Base-by-base conservation (phyloP, 2,888 invertebrate species). In the Endomychus coccineus region DNA sequence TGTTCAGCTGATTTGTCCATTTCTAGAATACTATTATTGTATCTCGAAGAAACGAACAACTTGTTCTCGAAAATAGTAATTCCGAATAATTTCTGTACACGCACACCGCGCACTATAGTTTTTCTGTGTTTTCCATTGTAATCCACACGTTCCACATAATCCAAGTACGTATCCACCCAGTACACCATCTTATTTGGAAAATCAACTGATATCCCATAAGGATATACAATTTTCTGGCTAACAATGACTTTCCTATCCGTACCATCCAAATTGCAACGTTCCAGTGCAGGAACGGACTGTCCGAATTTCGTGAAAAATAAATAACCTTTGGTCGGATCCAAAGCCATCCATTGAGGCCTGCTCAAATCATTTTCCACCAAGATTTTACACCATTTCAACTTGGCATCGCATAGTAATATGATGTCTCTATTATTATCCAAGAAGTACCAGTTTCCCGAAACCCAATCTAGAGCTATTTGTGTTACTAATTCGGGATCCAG, bases 371-470 rank as follows among this genome's bases (percentile, higher is more conserved):
- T 69, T 62, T 83, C 80, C 29, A 85, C 62, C 46, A 89, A 66
- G 50, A 83, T 70, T 39, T 77, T 74, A 66, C 90, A 90, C 55
- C 73, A 67, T 32, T 60, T 60, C 59, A 85, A 71, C 35, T 69
- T 58, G 32, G 68, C 29, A 12, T 34, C 48, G 35, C 57, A 59
- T 1, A 54, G 45, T 6, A 56, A 40, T 13, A 58, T 52, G 3
- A 54, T 46, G 27, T 59, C 58, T 31, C 54, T 45, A 30, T 58
- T 51, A 30, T 58, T 53, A 39, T 59, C 86, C 52, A 80, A 69
- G 59, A 88, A 75, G 69, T 89, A 92, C 87, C 88, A 89, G 69
- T 88, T 88, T 51, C 77, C 77, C 10, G 84, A 77, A 38, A 88
- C 68, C 91, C 91, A 92, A 68, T 92, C 91, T 46, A 81, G 63